A percentile compares a stretch with the other conserved stretches of the same genome.
Evolutionary conservation across 2,113 vertebrate species (phyloP).

Genomic region (Daphoenositta chrysoptera): DNA sequence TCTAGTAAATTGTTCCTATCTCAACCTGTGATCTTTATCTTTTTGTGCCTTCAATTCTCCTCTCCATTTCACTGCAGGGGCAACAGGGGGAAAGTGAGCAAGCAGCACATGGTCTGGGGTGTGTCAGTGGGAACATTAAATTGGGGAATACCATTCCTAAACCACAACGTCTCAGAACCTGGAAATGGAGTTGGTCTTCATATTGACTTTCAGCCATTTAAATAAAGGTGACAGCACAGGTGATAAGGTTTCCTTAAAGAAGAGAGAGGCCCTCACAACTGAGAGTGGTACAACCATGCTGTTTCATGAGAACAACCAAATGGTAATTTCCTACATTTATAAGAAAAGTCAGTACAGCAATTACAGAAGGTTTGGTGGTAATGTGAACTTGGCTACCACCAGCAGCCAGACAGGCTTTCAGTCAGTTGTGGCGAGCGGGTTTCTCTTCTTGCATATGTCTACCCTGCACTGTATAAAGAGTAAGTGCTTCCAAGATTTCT

Average conservation of each 20-base stretch:
- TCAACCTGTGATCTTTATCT: not conserved
- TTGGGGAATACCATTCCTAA: not conserved
- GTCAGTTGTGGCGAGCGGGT: rapidly evolving
- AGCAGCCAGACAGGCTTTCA: rapidly evolving
- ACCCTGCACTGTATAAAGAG: not conserved
- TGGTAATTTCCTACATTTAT: not conserved
- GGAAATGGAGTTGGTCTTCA: not conserved
- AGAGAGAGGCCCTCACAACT: not conserved
- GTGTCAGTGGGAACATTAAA: not conserved
- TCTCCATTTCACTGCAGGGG: rapidly evolving
- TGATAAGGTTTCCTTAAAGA: not conserved
- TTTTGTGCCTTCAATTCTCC: not conserved
- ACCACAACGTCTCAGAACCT: not conserved
- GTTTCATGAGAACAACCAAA: not conserved
- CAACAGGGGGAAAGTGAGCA: not conserved
- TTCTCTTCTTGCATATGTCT: not conserved
- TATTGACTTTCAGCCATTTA: not conserved
- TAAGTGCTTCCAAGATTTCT: not conserved
- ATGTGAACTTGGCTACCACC: rapidly evolving
- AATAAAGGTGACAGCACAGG: not conserved
- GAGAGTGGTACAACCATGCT: rapidly evolving
- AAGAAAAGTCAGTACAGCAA: not conserved
- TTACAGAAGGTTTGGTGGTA: not conserved
- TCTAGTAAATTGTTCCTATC: not conserved
- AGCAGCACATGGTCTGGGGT: not conserved